phyloP scores from a whole-genome alignment of 1,140 invertebrate genomes.

The Brachionus angularis region DNA sequence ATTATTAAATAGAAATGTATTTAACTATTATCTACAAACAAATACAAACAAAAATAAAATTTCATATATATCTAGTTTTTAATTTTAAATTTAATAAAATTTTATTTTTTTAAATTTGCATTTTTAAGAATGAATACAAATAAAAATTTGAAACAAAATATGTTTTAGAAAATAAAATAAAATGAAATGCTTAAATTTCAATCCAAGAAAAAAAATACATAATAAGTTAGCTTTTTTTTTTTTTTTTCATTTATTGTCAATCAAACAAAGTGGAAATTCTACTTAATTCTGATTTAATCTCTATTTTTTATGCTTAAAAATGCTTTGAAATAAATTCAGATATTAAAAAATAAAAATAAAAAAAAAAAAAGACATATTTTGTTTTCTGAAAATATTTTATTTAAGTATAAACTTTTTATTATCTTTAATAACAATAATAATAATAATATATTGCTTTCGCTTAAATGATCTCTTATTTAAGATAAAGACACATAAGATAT shows the following conservation, averaged over 20 bases:
- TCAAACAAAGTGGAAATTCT: neutral
- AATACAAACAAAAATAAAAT: conserved; percentile 30
- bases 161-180: no score
- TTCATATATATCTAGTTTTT: conserved; percentile 19
- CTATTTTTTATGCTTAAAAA: no score
- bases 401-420: no score
- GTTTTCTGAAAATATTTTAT: conserved; percentile 36
- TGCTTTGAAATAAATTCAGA: no score
- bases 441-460: no score
- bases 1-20: conserved; percentile 1
- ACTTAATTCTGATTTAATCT: conserved; percentile 5
- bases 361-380: no score
- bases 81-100: neutral
- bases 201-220: neutral
- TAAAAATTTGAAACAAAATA: conserved; percentile 41
- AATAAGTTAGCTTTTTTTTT: neutral
- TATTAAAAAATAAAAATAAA: no score
- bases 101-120: conserved; percentile 41
- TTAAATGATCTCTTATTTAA: conserved; percentile 28
- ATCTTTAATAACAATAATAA: no score
- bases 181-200: no score
- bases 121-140: no score
- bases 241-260: conserved; percentile 9
- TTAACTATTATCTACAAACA: conserved; percentile 37
- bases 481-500: conserved; percentile 40